Evolutionary conservation across 2,113 vertebrate genomes (phyloP), one percentile per base, ranked within the genome.

Genomic region (Megatriorchis doriae): DNA sequence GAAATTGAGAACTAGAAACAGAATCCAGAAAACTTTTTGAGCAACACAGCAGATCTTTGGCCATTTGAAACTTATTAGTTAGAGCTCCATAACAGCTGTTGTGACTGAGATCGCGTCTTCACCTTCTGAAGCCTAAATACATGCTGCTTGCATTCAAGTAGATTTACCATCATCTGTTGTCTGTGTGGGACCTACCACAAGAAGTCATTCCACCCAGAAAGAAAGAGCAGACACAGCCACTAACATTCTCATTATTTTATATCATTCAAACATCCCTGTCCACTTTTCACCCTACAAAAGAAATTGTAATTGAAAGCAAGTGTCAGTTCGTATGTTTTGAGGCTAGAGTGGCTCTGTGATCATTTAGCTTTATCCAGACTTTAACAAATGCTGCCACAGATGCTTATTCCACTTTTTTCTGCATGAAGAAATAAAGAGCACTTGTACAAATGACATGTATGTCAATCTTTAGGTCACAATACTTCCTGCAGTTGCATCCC

Each of bases 401-500:
- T 77, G 70, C 84, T 89, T 74, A 79, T 74, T 63, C 45, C 83
- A 68, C 79, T 40, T 63, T 77, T 84, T 55, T 61, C 84, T 82
- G 70, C 79, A 82, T 23, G 26, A 88, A 82, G 87, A 82, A 82
- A 91, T 91, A 82, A 90, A 93, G 53, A 88, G 66, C 86, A 79
- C 65, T 89, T 93, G 73, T 74, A 97, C 87, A 94, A 96, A 90
- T 91, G 92, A 90, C 87, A 92, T 50, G 71, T 82, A 70, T 95
- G 96, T 94, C 96, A 90, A 90, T 95, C 96, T 97, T 96, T 53
- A 86, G 84, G 90, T 93, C 93, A 90, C 58, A 38, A 48, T 56
- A 48, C 74, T 95, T 93, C 92, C 79, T 93, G 92, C 85, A 70
- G 63, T 86, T 96, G 92, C 84, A 96, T 91, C 87, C 87, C 74